Evolutionary conservation across 2,888 invertebrate species (phyloP).

Genomic region (Catocala nupta): DNA sequence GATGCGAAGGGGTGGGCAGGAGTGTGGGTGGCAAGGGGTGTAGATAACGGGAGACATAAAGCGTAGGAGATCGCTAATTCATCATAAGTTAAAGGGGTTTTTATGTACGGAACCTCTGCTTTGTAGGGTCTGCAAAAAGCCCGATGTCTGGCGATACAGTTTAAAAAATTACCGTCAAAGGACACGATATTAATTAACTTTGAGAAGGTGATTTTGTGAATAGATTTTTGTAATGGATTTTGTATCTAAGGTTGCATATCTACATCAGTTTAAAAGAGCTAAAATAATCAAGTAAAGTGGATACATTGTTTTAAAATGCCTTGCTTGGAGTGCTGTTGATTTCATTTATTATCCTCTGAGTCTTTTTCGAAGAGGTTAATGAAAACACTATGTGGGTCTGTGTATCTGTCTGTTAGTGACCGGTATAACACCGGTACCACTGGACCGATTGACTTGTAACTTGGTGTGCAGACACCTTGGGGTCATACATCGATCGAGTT

Average conservation of each 20-base stretch:
- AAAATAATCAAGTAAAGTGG: slow-evolving; percentile 4
- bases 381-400: too few relatives aligned
- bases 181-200: slow-evolving; percentile 80
- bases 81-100: slow-evolving; percentile 88
- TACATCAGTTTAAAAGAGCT: slow-evolving; percentile 11
- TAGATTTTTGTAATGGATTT: slow-evolving; percentile 34
- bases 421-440: too few relatives aligned
- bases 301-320: too few relatives aligned
- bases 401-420: too few relatives aligned
- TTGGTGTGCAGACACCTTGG: too few relatives aligned
- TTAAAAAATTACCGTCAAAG: slow-evolving; percentile 73
- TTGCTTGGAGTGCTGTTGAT: too few relatives aligned
- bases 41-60: slow-evolving; percentile 86
- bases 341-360: too few relatives aligned
- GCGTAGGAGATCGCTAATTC: slow-evolving; percentile 87
- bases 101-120: slow-evolving; percentile 80
- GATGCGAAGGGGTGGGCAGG: slow-evolving; percentile 65
- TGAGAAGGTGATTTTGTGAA: slow-evolving; percentile 61
- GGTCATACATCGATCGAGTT: too few relatives aligned
- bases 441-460: too few relatives aligned
- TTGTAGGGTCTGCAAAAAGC: slow-evolving; percentile 81
- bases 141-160: slow-evolving; percentile 68
- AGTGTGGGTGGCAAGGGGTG: slow-evolving; percentile 58
- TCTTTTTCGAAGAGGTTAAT: too few relatives aligned
- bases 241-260: slow-evolving; percentile 5